Conservation (phyloP, 2,888 invertebrate species). For the Lasiommata megera region DNA sequence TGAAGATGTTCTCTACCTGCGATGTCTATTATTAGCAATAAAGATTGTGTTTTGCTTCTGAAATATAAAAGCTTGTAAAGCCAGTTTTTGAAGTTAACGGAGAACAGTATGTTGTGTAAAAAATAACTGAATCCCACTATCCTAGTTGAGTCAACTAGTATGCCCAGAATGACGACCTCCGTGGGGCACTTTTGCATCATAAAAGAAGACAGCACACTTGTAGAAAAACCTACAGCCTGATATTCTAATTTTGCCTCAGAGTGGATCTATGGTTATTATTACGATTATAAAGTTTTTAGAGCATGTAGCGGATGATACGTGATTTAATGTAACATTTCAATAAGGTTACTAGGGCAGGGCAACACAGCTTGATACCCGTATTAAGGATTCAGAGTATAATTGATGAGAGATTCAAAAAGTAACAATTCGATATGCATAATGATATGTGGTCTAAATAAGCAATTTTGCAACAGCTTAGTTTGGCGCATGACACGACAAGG, state of each 20-base stretch:
- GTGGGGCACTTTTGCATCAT: not conserved
- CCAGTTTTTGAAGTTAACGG: too few relatives aligned
- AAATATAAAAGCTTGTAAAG: conserved; percentile 1
- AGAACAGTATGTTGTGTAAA: too few relatives aligned
- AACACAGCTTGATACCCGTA: not conserved
- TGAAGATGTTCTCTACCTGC: conserved; percentile 49
- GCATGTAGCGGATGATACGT: not conserved
- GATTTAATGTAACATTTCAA: not conserved
- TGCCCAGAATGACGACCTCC: too few relatives aligned
- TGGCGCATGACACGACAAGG: conserved; percentile 20
- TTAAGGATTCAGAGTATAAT: conserved; percentile 3
- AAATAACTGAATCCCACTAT: too few relatives aligned
- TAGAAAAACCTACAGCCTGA: too few relatives aligned
- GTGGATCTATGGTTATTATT: too few relatives aligned
- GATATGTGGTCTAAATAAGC: conserved; percentile 14
- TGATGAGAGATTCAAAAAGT: not conserved
- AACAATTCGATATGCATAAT: conserved; percentile 24
- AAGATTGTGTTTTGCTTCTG: conserved; percentile 15
- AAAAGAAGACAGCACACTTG: too few relatives aligned
- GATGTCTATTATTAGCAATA: conserved; percentile 33
- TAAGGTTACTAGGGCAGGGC: conserved; percentile 8
- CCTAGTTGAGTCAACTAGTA: too few relatives aligned
- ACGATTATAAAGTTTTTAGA: too few relatives aligned
- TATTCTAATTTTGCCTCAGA: too few relatives aligned
- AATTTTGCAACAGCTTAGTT: conserved; percentile 23